phyloP scores from a whole-genome alignment of 2,797 vertebrate species.

The Sarcoramphus papa region DNA sequence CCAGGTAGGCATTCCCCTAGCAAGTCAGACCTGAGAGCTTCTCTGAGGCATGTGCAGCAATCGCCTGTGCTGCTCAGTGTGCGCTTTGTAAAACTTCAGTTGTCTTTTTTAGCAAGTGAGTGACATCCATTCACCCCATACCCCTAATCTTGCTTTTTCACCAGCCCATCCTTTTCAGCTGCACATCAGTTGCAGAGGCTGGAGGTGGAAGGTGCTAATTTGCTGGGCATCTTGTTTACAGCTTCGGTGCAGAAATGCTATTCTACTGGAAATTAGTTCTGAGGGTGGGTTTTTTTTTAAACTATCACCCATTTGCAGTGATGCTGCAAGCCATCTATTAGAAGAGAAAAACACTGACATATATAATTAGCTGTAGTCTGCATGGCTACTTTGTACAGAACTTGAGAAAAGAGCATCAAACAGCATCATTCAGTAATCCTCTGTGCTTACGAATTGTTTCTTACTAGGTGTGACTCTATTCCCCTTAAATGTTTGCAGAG shows the following conservation, averaged over 20 bases:
- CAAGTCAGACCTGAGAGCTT: neutral
- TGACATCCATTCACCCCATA: neutral
- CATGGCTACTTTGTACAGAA: neutral
- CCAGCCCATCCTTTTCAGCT: neutral
- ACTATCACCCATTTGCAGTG: neutral
- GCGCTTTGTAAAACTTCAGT: neutral
- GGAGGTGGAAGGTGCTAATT: neutral
- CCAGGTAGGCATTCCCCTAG: neutral
- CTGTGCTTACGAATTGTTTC: neutral
- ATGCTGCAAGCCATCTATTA: neutral
- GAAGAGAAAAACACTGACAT: neutral
- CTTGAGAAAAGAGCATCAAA: neutral
- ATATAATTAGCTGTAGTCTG: constrained; percentile 6
- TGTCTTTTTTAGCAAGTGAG: neutral
- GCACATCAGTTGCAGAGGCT: neutral
- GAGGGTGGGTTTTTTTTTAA: neutral
- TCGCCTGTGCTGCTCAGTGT: neutral
- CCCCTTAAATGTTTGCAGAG: neutral
- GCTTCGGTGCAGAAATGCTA: neutral
- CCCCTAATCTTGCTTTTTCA: neutral
- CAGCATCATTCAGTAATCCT: neutral
- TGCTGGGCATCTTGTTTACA: neutral
- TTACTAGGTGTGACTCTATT: neutral
- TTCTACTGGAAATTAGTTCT: neutral
- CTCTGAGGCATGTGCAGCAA: neutral